phyloP scores from a whole-genome alignment of 2,113 vertebrate species.

The Acrocephalus kingi region DNA sequence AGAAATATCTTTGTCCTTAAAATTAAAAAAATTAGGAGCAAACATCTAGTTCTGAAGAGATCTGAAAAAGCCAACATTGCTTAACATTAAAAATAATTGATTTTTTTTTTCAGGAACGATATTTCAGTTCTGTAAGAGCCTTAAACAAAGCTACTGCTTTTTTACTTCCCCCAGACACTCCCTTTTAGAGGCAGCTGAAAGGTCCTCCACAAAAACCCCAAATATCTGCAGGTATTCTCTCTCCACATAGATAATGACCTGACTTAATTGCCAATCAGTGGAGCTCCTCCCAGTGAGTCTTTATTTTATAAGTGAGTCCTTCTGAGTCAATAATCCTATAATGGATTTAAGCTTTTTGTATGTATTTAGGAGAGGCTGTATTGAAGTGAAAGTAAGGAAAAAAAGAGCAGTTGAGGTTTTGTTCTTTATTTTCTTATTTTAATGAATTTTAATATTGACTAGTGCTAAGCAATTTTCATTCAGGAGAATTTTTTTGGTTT shows the following conservation, averaged over 20 bases:
- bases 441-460: fast-evolving
- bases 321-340: fast-evolving
- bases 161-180: fast-evolving
- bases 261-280: not conserved
- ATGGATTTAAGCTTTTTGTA: fast-evolving
- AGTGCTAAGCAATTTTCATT: fast-evolving
- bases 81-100: fast-evolving
- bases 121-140: not conserved
- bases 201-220: fast-evolving
- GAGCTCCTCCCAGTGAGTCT: not conserved
- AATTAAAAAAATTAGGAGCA: fast-evolving
- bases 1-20: not conserved
- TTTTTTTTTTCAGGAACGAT: fast-evolving
- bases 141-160: not conserved
- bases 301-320: not conserved
- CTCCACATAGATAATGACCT: not conserved
- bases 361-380: fast-evolving
- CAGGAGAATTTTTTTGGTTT: not conserved
- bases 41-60: not conserved
- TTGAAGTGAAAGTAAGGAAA: not conserved
- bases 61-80: fast-evolving
- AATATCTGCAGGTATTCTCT: fast-evolving
- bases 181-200: not conserved
- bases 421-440: fast-evolving
- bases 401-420: fast-evolving